phyloP scores from a whole-genome alignment of 2,113 vertebrate genomes.

The Caloenas nicobarica region DNA sequence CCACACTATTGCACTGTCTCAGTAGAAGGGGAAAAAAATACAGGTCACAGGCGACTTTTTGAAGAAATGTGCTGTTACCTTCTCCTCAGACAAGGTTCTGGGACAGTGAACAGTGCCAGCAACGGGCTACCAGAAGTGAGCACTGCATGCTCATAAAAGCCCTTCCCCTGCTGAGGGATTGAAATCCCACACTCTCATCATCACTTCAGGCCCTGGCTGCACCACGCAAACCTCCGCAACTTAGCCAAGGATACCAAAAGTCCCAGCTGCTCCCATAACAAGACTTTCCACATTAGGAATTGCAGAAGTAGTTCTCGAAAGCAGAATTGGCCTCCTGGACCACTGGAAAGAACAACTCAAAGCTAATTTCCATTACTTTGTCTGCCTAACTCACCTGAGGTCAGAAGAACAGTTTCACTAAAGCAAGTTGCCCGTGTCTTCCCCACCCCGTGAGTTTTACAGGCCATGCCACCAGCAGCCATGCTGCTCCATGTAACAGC shows the following conservation, averaged over 20 bases:
- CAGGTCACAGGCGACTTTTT: background rate
- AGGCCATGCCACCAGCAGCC: background rate
- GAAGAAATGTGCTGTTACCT: background rate
- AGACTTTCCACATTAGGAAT: background rate
- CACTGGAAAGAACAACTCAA: background rate
- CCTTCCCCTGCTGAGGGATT: background rate
- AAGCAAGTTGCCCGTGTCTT: background rate
- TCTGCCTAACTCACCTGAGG: background rate
- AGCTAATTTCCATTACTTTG: background rate
- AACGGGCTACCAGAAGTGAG: background rate
- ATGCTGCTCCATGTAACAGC: background rate
- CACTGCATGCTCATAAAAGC: background rate
- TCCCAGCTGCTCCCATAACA: background rate
- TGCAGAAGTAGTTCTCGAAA: background rate
- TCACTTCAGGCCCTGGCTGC: background rate
- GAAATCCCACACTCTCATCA: background rate
- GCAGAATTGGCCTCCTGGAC: background rate
- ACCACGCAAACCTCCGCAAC: background rate
- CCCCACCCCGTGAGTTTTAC: background rate
- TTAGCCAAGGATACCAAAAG: background rate
- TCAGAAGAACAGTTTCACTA: background rate
- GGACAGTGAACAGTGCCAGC: background rate
- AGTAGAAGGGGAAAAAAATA: background rate
- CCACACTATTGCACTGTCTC: background rate
- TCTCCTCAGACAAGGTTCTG: background rate